Conservation (phyloP, 2,888 invertebrate species). For the Watsonalla cultraria region DNA sequence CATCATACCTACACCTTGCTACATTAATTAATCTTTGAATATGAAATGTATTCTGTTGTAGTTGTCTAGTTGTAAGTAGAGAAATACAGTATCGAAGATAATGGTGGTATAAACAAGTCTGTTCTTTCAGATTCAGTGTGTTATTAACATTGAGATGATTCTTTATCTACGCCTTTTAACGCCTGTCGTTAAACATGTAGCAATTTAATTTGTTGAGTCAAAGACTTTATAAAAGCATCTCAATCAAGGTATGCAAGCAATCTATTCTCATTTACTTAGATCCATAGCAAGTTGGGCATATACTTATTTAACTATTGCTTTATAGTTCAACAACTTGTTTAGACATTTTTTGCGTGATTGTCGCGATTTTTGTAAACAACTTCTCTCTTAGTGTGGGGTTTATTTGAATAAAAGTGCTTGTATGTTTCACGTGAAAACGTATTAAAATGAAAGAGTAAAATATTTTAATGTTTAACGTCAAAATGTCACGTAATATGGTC, state of each 20-base stretch:
- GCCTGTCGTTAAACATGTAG: not conserved
- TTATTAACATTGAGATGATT: not conserved
- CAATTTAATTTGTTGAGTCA: not conserved
- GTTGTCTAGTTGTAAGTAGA: not conserved
- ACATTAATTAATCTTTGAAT: not conserved
- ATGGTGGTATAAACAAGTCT: not conserved
- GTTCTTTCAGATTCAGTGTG: no score
- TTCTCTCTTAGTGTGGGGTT: no score
- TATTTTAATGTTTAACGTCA: constrained; percentile 18
- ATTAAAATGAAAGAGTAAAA: constrained; percentile 2
- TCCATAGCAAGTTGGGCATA: no score
- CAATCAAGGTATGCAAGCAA: no score
- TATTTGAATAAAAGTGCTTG: no score
- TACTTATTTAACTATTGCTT: no score
- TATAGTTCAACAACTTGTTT: no score
- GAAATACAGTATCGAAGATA: not conserved
- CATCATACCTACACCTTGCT: not conserved
- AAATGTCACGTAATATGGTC: constrained; percentile 48
- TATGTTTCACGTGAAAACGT: not conserved
- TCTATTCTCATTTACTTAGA: no score
- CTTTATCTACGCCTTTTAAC: not conserved
- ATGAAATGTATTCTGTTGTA: not conserved
- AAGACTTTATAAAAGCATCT: no score
- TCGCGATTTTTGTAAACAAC: no score
- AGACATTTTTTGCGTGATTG: no score